These are phyloP conservation scores for Hipparchia sbordonii DNA, from an alignment of 2,888 invertebrate species.

Conservation along the genomic window DNA sequence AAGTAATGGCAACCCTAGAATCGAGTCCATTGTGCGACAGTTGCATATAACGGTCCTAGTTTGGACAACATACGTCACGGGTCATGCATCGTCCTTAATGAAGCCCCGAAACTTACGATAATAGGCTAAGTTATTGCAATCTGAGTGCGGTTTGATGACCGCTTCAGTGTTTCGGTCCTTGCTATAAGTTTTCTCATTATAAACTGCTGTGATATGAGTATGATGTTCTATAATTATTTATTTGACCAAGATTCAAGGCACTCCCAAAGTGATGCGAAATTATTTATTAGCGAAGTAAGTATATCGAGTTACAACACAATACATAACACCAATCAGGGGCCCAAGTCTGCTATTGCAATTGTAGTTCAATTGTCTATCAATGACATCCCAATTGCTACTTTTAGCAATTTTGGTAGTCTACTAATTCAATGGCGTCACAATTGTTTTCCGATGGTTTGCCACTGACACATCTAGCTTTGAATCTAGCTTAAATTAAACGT, in stretches of 20 bases:
- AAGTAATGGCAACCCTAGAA: constrained; percentile 49
- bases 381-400: too few species aligned
- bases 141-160: constrained; percentile 76
- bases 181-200: constrained; percentile 67
- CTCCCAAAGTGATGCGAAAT: not conserved
- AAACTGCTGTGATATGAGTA: constrained; percentile 49
- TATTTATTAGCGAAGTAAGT: too few species aligned
- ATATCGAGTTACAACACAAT: not conserved
- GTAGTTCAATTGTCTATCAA: too few species aligned
- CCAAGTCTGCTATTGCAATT: too few species aligned
- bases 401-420: too few species aligned
- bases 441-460: too few species aligned
- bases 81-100: constrained; percentile 78
- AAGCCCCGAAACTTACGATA: constrained; percentile 69
- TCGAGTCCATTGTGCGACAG: constrained; percentile 58
- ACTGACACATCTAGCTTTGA: too few species aligned
- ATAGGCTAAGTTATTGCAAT: constrained; percentile 72
- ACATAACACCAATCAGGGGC: not conserved
- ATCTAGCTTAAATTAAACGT: too few species aligned
- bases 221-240: not conserved
- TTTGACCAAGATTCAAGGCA: not conserved
- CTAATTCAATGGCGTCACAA: too few species aligned
- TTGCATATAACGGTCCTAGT: constrained; percentile 75
- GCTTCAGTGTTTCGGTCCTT: constrained; percentile 68
- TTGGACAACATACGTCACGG: constrained; percentile 66